These are phyloP conservation scores for Telmatherina bonti DNA, from an alignment of 2,797 vertebrate genomes.

Conservation along the genomic window DNA sequence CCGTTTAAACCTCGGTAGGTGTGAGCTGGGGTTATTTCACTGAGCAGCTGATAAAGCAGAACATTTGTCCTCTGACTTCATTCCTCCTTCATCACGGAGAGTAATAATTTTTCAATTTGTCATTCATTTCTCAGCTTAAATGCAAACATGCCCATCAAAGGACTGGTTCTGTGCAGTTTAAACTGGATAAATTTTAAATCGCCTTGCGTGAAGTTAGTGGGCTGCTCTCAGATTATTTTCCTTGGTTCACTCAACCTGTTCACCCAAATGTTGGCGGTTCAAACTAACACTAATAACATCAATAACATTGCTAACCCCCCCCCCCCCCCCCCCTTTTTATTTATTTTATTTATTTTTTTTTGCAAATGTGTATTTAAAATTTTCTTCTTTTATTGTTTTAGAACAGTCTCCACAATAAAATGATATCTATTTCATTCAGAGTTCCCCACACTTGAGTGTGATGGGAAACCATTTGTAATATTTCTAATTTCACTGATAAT, in stretches of 20 bases:
- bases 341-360: too few relatives aligned
- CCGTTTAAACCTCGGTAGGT: slow-evolving; percentile 30
- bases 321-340: too few relatives aligned
- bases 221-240: not conserved
- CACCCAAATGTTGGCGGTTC: not conserved
- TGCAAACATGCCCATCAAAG: not conserved
- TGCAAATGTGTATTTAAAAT: not conserved
- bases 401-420: too few relatives aligned
- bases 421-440: too few relatives aligned
- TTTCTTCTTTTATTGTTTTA: too few relatives aligned
- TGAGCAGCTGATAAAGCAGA: not conserved
- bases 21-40: not conserved
- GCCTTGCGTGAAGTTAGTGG: not conserved
- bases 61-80: slow-evolving; percentile 16
- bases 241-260: too few relatives aligned
- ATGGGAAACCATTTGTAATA: not conserved
- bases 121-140: slow-evolving; percentile 21
- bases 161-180: not conserved
- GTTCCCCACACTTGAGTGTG: not conserved
- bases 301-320: too few relatives aligned
- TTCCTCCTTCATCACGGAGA: slow-evolving; percentile 9
- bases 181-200: not conserved
- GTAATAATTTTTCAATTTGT: slow-evolving; percentile 28
- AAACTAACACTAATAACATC: not conserved
- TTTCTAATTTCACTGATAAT: slow-evolving; percentile 5